Evolutionary conservation across 2,797 vertebrate species (phyloP).

Genomic region (Loriculus beryllinus): DNA sequence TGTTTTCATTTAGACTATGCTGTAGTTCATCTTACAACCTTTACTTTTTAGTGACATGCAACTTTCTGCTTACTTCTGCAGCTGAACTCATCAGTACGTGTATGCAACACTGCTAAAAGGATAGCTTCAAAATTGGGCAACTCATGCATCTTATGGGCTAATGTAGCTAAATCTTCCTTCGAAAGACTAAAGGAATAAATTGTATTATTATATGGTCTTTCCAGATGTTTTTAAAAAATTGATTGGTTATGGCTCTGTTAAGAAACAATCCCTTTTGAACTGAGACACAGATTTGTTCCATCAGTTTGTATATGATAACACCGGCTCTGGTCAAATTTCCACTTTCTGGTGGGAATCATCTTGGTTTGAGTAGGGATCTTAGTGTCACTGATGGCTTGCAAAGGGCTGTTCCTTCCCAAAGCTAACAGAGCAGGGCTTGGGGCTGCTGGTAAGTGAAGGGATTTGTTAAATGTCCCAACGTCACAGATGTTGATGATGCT

Average conservation of each 20-base stretch:
- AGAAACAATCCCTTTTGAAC: background rate
- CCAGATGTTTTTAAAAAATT: background rate
- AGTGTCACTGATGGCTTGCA: background rate
- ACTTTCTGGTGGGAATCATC: slow-evolving; percentile 49
- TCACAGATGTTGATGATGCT: background rate
- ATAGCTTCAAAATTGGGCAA: background rate
- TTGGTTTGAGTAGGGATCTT: background rate
- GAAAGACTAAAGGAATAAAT: background rate
- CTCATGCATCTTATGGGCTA: background rate
- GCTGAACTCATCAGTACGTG: rapidly evolving
- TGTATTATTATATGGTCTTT: background rate
- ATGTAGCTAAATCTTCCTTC: background rate
- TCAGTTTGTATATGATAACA: slow-evolving; percentile 7
- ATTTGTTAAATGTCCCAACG: background rate
- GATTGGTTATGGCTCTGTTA: background rate
- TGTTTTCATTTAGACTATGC: background rate
- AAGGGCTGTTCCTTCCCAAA: background rate
- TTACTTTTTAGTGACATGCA: background rate
- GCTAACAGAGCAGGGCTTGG: background rate
- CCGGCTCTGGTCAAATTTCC: slow-evolving; percentile 20
- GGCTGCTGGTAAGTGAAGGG: background rate
- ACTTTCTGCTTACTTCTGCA: background rate
- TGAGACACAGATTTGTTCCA: slow-evolving; percentile 20
- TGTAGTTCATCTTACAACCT: background rate
- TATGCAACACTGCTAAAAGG: background rate